These are phyloP conservation scores for Agrochola litura DNA, from an alignment of 2,888 invertebrate genomes.

Conservation along the genomic window DNA sequence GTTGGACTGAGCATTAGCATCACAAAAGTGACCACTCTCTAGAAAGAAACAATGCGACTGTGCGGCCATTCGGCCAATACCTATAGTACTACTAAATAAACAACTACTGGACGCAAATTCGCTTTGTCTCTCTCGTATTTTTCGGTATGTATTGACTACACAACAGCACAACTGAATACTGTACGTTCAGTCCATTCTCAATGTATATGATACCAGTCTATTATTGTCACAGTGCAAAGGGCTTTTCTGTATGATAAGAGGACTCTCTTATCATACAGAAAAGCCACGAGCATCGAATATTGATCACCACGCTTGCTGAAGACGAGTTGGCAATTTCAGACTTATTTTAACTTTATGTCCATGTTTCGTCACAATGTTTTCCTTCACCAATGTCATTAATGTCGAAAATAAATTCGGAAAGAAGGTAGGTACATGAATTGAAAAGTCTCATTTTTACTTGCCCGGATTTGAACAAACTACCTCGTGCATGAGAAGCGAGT, in stretches of 20 bases:
- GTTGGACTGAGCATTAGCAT: too few species aligned
- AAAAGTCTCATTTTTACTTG: neutral
- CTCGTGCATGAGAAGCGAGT: neutral
- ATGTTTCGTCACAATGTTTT: neutral
- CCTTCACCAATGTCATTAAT: neutral
- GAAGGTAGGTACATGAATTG: neutral
- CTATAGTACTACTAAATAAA: too few species aligned
- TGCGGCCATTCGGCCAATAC: too few species aligned
- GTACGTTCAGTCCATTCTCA: too few species aligned
- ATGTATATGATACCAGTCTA: neutral
- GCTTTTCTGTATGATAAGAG: too few species aligned
- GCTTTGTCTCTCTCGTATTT: too few species aligned
- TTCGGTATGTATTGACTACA: too few species aligned
- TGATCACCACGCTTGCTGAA: neutral
- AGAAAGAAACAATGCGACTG: too few species aligned
- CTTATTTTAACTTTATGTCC: neutral
- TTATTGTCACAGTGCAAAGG: neutral
- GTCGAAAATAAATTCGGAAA: neutral
- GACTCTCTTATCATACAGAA: neutral
- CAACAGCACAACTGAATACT: too few species aligned
- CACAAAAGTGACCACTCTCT: too few species aligned
- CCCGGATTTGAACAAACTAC: neutral
- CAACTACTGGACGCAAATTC: too few species aligned
- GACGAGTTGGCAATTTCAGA: neutral
- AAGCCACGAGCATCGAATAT: neutral